phyloP scores from a whole-genome alignment of 2,888 invertebrate genomes.

The Drosophila seclusa region DNA sequence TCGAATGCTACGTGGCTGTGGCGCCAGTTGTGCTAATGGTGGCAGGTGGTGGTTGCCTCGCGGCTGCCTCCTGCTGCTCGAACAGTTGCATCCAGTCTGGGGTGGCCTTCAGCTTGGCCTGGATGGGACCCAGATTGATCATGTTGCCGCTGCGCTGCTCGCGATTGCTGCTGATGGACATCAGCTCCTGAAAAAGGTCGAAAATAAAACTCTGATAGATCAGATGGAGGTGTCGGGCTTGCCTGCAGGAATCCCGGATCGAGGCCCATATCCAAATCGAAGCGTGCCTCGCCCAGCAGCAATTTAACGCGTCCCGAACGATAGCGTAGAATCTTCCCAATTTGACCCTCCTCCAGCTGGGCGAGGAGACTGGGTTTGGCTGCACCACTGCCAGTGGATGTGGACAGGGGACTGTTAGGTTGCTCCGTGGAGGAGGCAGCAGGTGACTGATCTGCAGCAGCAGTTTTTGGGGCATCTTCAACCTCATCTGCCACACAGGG shows the following conservation, averaged over 20 bases:
- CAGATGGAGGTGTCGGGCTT: not conserved
- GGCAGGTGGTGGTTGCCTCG: slow-evolving; percentile 27
- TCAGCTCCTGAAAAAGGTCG: slow-evolving; percentile 84
- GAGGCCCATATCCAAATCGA: slow-evolving; percentile 87
- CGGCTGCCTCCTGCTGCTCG: slow-evolving; percentile 63
- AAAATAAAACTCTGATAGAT: not conserved
- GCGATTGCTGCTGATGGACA: slow-evolving; percentile 86
- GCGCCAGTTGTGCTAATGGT: slow-evolving; percentile 18
- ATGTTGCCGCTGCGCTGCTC: slow-evolving; percentile 86
- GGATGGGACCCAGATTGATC: slow-evolving; percentile 86
- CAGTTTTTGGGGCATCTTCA: slow-evolving; percentile 27
- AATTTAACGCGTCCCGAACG: slow-evolving; percentile 87
- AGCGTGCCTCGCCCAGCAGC: slow-evolving; percentile 86
- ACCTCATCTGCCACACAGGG: slow-evolving; percentile 70
- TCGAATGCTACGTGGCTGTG: slow-evolving; percentile 40
- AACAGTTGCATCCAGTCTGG: slow-evolving; percentile 86
- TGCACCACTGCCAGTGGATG: slow-evolving; percentile 8
- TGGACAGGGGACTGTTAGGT: slow-evolving; percentile 32
- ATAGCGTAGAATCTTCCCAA: slow-evolving; percentile 87
- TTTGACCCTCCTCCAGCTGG: slow-evolving; percentile 86
- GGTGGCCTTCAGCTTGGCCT: slow-evolving; percentile 87
- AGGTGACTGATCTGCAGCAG: slow-evolving; percentile 13
- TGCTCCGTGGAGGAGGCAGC: slow-evolving; percentile 23
- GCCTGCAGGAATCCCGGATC: slow-evolving; percentile 87
- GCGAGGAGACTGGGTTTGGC: slow-evolving; percentile 63